Evolutionary conservation across 2,888 invertebrate genomes (phyloP).

Genomic region (Dryadula phaetusa): DNA sequence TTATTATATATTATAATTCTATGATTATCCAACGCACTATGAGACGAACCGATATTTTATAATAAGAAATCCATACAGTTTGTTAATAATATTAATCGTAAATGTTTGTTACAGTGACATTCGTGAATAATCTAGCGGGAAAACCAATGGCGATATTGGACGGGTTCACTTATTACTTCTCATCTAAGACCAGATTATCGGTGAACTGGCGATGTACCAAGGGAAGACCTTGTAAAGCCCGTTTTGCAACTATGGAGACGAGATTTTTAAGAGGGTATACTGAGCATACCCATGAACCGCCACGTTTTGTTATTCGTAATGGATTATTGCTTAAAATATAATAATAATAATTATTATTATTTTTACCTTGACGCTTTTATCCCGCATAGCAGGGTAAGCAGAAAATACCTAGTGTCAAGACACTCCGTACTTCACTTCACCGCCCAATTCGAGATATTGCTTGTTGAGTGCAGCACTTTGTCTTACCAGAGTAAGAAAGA

Average conservation of each 20-base stretch:
- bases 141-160: slow-evolving; percentile 43
- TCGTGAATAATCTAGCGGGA: slow-evolving; percentile 42
- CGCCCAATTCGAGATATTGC: too few species aligned
- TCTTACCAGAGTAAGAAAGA: too few species aligned
- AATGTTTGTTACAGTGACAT: slow-evolving; percentile 42
- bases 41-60: too few species aligned
- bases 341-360: background rate
- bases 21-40: too few species aligned
- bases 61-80: background rate
- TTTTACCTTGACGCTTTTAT: too few species aligned
- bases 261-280: slow-evolving; percentile 23
- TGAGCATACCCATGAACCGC: slow-evolving; percentile 66
- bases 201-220: slow-evolving; percentile 45
- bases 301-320: slow-evolving; percentile 47
- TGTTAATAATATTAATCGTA: background rate
- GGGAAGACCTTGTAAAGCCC: slow-evolving; percentile 43
- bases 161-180: slow-evolving; percentile 45
- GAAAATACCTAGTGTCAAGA: too few species aligned
- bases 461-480: too few species aligned
- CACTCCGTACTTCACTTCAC: too few species aligned
- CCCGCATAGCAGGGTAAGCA: too few species aligned
- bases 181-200: slow-evolving; percentile 28
- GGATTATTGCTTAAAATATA: slow-evolving; percentile 46
- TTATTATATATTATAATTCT: too few species aligned
- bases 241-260: slow-evolving; percentile 35